phyloP scores from a whole-genome alignment of 2,797 vertebrate genomes.

The Myotis pilosus region DNA sequence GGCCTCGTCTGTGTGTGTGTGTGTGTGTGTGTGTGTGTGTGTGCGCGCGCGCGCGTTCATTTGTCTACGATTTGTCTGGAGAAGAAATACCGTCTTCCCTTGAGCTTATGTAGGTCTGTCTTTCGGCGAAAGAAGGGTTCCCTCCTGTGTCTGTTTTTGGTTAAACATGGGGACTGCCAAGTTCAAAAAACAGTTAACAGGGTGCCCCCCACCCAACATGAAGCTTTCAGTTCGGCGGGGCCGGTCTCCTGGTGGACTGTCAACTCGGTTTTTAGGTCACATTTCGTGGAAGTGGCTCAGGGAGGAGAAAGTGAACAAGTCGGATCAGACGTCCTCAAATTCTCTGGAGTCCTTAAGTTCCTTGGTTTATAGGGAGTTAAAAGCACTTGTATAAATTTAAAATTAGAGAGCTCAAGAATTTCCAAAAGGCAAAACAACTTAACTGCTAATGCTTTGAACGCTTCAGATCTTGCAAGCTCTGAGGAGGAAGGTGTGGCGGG shows the following conservation, averaged over 20 bases:
- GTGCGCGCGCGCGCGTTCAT: no score
- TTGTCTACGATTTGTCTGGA: background rate
- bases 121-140: background rate
- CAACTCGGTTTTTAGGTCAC: background rate
- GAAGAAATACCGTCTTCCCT: background rate
- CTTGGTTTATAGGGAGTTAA: slow-evolving; percentile 3
- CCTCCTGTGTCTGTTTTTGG: background rate
- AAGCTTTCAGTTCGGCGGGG: background rate
- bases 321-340: background rate
- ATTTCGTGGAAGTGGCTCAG: background rate
- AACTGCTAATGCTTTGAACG: background rate
- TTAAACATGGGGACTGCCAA: background rate
- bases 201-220: background rate
- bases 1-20: background rate
- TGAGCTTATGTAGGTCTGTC: background rate
- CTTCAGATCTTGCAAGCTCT: background rate
- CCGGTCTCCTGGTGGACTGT: background rate
- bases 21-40: background rate
- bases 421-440: background rate
- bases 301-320: background rate
- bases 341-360: background rate
- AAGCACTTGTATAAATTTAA: background rate
- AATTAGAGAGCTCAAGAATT: background rate
- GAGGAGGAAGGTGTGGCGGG: background rate
- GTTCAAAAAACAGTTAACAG: background rate